Evolutionary conservation across 2,888 invertebrate genomes (phyloP).

Genomic region (Leptinotarsa haldemani): DNA sequence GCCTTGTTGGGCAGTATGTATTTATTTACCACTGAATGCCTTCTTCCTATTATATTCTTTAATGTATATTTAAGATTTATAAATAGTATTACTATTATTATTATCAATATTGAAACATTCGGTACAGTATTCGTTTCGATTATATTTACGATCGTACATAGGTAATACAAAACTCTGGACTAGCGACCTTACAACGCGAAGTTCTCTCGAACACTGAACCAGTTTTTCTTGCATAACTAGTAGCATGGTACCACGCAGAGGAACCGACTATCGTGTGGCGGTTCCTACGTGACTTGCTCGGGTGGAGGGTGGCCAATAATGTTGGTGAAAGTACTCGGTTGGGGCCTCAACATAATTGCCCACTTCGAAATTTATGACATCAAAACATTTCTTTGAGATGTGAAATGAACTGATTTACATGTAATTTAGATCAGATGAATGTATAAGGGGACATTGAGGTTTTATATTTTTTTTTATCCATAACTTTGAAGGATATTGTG

Average conservation of each 20-base stretch:
- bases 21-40: no score
- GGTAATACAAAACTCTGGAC: neutral
- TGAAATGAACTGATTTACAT: conserved; percentile 6
- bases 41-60: no score
- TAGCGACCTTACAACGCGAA: neutral
- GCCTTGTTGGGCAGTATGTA: no score
- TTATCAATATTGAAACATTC: no score
- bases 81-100: no score
- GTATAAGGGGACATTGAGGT: no score
- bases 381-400: conserved; percentile 19
- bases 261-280: conserved; percentile 35
- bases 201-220: conserved; percentile 29
- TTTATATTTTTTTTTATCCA: no score
- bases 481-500: no score
- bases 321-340: conserved; percentile 49
- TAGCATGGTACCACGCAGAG: conserved; percentile 34
- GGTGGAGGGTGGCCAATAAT: conserved; percentile 51
- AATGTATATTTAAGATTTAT: no score
- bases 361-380: conserved; percentile 33
- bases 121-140: no score
- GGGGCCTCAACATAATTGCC: conserved; percentile 45
- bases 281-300: conserved; percentile 34
- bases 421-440: neutral
- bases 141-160: neutral
- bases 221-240: conserved; percentile 30